These are phyloP conservation scores for Phlogophora meticulosa DNA, from an alignment of 2,888 invertebrate species.

Conservation along the genomic window DNA sequence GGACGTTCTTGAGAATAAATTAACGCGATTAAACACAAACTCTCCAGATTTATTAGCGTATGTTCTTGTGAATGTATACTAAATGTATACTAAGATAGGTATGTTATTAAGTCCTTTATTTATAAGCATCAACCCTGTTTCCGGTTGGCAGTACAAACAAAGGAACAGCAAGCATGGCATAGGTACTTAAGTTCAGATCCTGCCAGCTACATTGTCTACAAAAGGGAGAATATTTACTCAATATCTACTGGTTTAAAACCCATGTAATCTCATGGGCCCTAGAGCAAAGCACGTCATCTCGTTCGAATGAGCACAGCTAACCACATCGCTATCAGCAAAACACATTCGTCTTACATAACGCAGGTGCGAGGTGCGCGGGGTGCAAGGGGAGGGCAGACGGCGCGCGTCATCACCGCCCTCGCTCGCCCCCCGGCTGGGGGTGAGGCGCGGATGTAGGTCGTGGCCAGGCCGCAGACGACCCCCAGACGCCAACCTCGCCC, in stretches of 20 bases:
- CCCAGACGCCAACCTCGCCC: conserved; percentile 85
- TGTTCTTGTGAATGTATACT: not conserved
- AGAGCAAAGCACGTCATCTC: conserved; percentile 42
- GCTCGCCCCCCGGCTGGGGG: conserved; percentile 53
- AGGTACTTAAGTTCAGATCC: not conserved
- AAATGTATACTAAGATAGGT: too few species aligned
- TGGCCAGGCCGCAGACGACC: conserved; percentile 88
- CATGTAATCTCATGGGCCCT: conserved; percentile 41
- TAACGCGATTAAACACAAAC: too few species aligned
- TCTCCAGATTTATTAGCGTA: too few species aligned
- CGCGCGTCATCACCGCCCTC: conserved; percentile 72
- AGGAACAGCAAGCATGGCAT: not conserved
- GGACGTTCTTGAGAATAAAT: too few species aligned
- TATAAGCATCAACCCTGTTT: not conserved
- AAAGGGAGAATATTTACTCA: conserved; percentile 11
- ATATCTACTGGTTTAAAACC: conserved; percentile 24
- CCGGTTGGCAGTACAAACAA: conserved; percentile 21
- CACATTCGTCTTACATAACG: conserved; percentile 85
- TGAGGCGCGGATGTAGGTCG: conserved; percentile 83
- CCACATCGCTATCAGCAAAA: conserved; percentile 71
- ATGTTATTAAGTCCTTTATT: not conserved
- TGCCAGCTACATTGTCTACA: not conserved
- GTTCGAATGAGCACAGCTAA: conserved; percentile 44
- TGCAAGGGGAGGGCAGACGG: conserved; percentile 70
- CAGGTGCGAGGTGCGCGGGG: conserved; percentile 71